These are phyloP conservation scores for Pithys albifrons DNA, from an alignment of 2,113 vertebrate species.

Conservation along the genomic window DNA sequence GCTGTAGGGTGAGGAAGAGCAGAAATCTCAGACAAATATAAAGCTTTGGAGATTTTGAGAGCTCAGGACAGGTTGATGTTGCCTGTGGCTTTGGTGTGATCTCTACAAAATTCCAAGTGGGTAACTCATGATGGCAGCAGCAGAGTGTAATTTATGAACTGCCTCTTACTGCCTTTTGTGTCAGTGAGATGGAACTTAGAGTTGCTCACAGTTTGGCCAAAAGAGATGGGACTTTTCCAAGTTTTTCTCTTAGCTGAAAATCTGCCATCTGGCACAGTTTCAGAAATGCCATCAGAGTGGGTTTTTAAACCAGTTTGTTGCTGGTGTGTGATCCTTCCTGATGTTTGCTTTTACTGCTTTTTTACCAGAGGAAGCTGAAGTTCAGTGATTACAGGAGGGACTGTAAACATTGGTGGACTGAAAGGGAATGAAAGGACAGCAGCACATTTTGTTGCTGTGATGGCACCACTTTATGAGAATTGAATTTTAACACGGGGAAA, in stretches of 20 bases:
- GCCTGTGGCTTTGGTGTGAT: neutral
- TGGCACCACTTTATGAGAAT: neutral
- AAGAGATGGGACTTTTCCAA: slow-evolving; percentile 13
- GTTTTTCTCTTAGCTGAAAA: slow-evolving; percentile 3
- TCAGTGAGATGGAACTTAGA: neutral
- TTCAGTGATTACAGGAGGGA: neutral
- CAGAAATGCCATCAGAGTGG: neutral
- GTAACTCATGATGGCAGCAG: neutral
- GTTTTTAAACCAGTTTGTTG: neutral
- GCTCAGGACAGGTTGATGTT: neutral
- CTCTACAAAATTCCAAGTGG: neutral
- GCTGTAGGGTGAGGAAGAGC: neutral
- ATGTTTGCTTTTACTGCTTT: neutral
- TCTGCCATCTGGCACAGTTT: slow-evolving; percentile 5
- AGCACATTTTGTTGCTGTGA: neutral
- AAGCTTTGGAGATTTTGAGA: neutral
- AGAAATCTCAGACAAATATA: neutral
- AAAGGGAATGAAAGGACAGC: neutral
- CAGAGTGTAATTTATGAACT: slow-evolving; percentile 10
- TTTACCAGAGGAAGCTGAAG: neutral
- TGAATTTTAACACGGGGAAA: neutral
- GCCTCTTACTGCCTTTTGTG: neutral
- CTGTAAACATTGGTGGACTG: neutral
- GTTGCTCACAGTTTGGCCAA: neutral
- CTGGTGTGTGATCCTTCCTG: neutral